Base-by-base conservation (phyloP, 2,113 vertebrate genomes). In the Procavia capensis region DNA sequence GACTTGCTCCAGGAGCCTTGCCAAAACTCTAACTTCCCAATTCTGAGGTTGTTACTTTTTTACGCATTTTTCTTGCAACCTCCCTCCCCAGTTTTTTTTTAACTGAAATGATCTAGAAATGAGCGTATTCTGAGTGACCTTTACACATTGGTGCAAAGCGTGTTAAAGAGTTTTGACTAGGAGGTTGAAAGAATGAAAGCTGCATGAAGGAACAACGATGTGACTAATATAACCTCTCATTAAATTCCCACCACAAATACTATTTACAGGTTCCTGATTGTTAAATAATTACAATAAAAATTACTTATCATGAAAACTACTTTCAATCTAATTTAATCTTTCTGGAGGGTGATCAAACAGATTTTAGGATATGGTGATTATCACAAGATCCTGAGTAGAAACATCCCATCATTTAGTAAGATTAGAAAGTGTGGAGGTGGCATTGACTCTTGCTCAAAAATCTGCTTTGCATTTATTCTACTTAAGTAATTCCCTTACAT, bases 271-370 rank as follows among this genome's bases (percentile, higher is more conserved):
- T 43, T 94, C 64, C 64, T 68, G 39, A 57, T 66, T 61, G 22
- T 74, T 54, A 61, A 95, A 95, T 17, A 92, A 85, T 74, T 79
- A 72, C 66, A 93, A 78, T 63, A 72, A 45, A 68, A 88, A 85
- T 85, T 61, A 68, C 27, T 88, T 54, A 94, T 68, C n/a, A 75
- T 9, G 36, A 85, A 84, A 85, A 50, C 61, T 63, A 41, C 41
- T 79, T 84, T 88, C n/a, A 92, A 82, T 84, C 14, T 85, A 45
- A 85, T 81, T 64, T 72, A 54, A 50, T 94, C 41, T 66, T 92
- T 72, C 78, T 90, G 50, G 39, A 90, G 41, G n/a, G 8, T n/a
- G 78, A 81, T n/a, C 86, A 61, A 91, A 83, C 63, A 61, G 9
- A 82, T 36, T 78, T 94, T 50, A 75, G 70, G 36, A 31, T 85